These are phyloP conservation scores for Drosophila navojoa DNA, from an alignment of 1,140 invertebrate genomes.

Conservation along the genomic window DNA sequence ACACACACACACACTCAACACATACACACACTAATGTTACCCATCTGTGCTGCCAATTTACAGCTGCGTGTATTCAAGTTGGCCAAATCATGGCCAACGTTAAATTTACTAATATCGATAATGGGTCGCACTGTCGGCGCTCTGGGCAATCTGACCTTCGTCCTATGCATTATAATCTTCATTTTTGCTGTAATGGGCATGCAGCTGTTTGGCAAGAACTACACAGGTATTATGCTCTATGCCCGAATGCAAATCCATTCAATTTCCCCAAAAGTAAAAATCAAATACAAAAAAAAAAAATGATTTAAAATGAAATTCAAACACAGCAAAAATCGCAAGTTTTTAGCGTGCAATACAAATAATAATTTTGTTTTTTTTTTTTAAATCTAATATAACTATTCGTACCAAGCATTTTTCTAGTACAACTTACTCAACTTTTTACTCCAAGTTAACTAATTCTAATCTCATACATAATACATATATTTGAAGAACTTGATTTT, in stretches of 20 bases:
- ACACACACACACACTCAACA: not conserved
- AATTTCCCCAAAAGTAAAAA: constrained; percentile 12
- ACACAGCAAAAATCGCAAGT: constrained; percentile 53
- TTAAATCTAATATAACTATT: constrained; percentile 14
- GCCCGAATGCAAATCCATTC: constrained; percentile 26
- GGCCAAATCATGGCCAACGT: constrained; percentile 99
- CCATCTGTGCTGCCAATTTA: constrained; percentile 80
- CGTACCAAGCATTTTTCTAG: constrained; percentile 40
- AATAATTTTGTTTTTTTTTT: constrained; percentile 56
- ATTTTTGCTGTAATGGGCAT: constrained; percentile 99
- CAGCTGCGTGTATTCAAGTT: constrained; percentile 99
- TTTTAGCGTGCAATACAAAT: constrained; percentile 67
- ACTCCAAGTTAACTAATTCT: constrained; percentile 19
- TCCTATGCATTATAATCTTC: constrained; percentile 99
- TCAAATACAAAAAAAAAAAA: constrained; percentile 9
- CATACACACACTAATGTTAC: constrained; percentile 20
- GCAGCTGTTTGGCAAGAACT: constrained; percentile 98
- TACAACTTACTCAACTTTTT: constrained; percentile 40
- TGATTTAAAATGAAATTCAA: constrained; percentile 2
- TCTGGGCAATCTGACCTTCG: constrained; percentile 98
- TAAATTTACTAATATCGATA: constrained; percentile 99
- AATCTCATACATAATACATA: not conserved
- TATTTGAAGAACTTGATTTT: not conserved
- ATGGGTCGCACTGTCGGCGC: constrained; percentile 99
- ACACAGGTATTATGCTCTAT: constrained; percentile 88